Evolutionary conservation across 1,140 invertebrate species (phyloP).

Genomic region (Diorhabda elongata): DNA sequence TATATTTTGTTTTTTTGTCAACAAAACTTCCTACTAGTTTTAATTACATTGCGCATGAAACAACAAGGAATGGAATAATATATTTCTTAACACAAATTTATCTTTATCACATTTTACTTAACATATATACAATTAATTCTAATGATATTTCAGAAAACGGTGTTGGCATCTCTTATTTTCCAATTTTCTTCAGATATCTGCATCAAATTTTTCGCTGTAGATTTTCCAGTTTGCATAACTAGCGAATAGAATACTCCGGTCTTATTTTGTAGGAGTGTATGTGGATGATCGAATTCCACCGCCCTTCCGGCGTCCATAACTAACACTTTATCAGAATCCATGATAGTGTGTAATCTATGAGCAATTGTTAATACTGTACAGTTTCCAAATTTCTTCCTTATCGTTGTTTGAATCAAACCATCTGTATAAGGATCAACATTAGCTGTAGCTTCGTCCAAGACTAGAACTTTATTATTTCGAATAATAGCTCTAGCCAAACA

Average conservation of each 20-base stretch:
- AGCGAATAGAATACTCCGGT: slow-evolving; percentile 55
- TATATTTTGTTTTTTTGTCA: too few relatives aligned
- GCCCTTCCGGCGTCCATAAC: slow-evolving; percentile 54
- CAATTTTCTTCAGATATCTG: slow-evolving; percentile 2
- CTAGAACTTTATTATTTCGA: slow-evolving; percentile 55
- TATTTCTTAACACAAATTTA: too few relatives aligned
- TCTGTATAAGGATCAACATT: slow-evolving; percentile 52
- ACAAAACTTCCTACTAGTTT: too few relatives aligned
- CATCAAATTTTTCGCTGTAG: slow-evolving; percentile 50
- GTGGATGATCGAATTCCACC: slow-evolving; percentile 57
- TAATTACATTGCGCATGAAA: too few relatives aligned
- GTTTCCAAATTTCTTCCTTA: slow-evolving; percentile 53
- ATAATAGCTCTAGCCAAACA: slow-evolving; percentile 51
- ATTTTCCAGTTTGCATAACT: slow-evolving; percentile 60
- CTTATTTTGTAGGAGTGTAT: slow-evolving; percentile 54
- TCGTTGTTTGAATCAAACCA: slow-evolving; percentile 57
- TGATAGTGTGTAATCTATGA: slow-evolving; percentile 64
- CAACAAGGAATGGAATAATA: too few relatives aligned
- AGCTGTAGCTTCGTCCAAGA: slow-evolving; percentile 62
- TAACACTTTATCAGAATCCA: slow-evolving; percentile 64
- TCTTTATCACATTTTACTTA: too few relatives aligned
- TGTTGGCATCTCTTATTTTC: too few relatives aligned
- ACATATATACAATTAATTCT: too few relatives aligned
- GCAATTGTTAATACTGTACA: slow-evolving; percentile 52
- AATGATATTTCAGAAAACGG: too few relatives aligned